Evolutionary conservation across 1,140 invertebrate genomes (phyloP).

Genomic region (Chelonus insularis): DNA sequence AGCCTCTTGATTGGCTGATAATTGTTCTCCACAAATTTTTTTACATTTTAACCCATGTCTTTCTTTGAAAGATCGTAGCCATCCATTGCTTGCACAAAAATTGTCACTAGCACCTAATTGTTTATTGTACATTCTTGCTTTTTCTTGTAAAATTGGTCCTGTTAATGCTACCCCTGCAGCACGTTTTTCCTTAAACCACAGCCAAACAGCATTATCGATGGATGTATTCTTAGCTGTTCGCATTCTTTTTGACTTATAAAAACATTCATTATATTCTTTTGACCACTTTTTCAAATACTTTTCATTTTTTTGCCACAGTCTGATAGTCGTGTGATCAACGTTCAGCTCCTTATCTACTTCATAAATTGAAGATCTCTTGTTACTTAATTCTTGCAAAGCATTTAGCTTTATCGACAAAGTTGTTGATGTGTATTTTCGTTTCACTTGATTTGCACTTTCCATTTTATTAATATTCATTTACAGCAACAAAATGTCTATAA

Average conservation of each 20-base stretch:
- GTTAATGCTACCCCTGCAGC: constrained; percentile 33
- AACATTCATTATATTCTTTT: not conserved
- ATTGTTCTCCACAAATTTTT: constrained; percentile 26
- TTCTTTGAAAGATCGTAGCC: constrained; percentile 34
- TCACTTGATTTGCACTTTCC: too few relatives aligned
- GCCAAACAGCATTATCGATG: constrained; percentile 24
- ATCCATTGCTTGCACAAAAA: constrained; percentile 35
- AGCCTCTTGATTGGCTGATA: too few relatives aligned
- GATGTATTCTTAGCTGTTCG: not conserved
- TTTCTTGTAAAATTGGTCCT: too few relatives aligned
- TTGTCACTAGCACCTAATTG: constrained; percentile 21
- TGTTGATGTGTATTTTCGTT: too few relatives aligned
- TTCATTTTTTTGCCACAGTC: not conserved
- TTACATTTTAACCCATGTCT: constrained; percentile 28
- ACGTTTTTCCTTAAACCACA: constrained; percentile 34
- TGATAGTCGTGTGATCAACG: not conserved
- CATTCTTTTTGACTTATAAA: not conserved
- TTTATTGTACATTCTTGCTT: constrained; percentile 30
- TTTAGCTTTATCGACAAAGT: not conserved
- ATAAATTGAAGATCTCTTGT: not conserved
- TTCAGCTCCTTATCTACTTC: not conserved
- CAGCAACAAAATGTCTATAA: too few relatives aligned
- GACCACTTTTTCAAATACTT: not conserved
- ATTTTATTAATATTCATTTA: too few relatives aligned
- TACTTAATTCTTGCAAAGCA: not conserved